Base-by-base conservation (phyloP, 2,888 invertebrate genomes). In the Arenicola marina region DNA sequence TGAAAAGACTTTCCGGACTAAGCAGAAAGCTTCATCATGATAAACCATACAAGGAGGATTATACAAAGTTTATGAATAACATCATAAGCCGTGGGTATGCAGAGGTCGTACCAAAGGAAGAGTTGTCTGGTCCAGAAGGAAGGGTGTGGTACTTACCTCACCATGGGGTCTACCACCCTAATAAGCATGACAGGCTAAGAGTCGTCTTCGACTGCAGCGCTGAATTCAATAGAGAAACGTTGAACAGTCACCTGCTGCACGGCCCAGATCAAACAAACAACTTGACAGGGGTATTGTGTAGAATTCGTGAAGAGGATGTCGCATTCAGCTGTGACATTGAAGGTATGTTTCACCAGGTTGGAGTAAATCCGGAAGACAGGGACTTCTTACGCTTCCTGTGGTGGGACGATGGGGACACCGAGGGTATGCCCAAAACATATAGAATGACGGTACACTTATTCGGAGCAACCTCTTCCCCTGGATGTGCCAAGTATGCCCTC, bases 351-450 rank as follows among this genome's bases (percentile, higher is more conserved):
- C 24, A 57, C 29, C 46, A 46, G n/a, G 57, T 57, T 4, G 7
- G 18, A 48, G 57, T 57, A 4, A 24, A 7, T 11, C 4, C 7
- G 4, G 24, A 15, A 11, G 11, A 57, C 4, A 4, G 24, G 4
- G 24, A 57, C 31, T 44, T n/a, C 15, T 48, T 57, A 29, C 57
- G 57, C 7, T 57, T 57, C 26, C 46, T 57, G 28, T 57, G 57
- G 57, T 53, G 53, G 53, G 7, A 11, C 7, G 15, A 32, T 32
- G 24, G 32, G 7, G 32, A 32, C 24, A 4, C 32, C 29, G 24
- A 32, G 7, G 33, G 15, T 7, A 24, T 15, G 7, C 53, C 53
- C 33, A 24, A 28, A 15, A 32, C 28, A 31, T 53, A 53, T 24
- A 53, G 53, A 24, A 53, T 53, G 53, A 53, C 53, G 4, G 53